phyloP scores from a whole-genome alignment of 2,797 vertebrate species.

The Premnoplex brunnescens region DNA sequence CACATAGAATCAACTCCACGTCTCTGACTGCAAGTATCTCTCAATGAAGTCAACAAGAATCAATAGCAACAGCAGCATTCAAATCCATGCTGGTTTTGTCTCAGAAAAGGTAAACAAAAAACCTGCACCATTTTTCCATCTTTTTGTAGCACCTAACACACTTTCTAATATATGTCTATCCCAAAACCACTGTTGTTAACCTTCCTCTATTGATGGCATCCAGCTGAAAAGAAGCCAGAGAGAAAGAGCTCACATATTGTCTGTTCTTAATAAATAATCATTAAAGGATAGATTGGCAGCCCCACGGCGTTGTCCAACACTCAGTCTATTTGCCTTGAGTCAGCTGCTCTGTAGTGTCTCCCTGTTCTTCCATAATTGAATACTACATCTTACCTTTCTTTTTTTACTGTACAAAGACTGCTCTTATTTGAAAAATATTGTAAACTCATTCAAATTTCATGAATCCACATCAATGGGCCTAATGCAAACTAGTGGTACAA shows the following conservation, averaged over 20 bases:
- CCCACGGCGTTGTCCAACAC: neutral
- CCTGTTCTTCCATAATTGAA: constrained; percentile 19
- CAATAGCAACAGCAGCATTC: neutral
- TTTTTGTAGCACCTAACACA: neutral
- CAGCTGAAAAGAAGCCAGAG: neutral
- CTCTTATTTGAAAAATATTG: constrained; percentile 14
- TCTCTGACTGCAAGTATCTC: neutral
- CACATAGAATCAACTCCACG: neutral
- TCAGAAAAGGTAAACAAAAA: neutral
- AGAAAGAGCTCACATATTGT: neutral
- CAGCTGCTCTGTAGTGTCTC: neutral
- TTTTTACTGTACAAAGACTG: neutral
- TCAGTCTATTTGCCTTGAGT: constrained; percentile 1
- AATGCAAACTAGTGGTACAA: neutral
- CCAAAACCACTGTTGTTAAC: neutral
- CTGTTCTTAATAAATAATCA: constrained; percentile 47
- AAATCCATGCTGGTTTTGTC: neutral
- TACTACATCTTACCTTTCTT: neutral
- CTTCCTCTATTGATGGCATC: neutral
- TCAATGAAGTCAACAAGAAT: neutral
- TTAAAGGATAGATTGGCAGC: neutral
- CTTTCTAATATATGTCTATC: neutral
- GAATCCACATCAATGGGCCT: neutral
- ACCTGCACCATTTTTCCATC: neutral
- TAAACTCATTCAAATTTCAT: constrained; percentile 52